Base-by-base conservation (phyloP, 2,797 vertebrate genomes). In the Anguilla anguilla region DNA sequence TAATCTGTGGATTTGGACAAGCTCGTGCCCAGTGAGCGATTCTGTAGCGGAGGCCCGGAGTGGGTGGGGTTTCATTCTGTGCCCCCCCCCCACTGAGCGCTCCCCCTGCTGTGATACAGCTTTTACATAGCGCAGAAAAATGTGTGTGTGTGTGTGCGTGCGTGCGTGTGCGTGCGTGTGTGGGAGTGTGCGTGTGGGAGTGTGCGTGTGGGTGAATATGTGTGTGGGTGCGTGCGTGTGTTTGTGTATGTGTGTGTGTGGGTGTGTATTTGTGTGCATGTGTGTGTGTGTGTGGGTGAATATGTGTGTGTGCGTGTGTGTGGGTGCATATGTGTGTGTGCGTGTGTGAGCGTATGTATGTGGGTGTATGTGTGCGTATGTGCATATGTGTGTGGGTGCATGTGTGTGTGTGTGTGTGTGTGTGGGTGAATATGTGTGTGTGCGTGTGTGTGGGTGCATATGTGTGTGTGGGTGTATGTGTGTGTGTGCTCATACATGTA, bases 1-100 rank as follows among this genome's bases (percentile, higher is more conserved):
- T 89, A 89, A 90, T 89, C 67, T 79, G 90, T 84, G 90, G 87
- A 81, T 93, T 91, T 89, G 89, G 77, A 46, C 86, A 83, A 89
- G 90, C 88, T 86, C 77, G 87, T 84, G 86, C 61, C 85, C 87
- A 88, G 85, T 89, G 77, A 90, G 89, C 85, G 85, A 91, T 84
- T 89, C 74, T 59, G 22, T 51, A 74, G 87, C 89, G 90, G 85
- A 87, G 88, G 49, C 31, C 43, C 28, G 67, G 43, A 85, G n/a
- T 77, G 89, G 89, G 88, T 89, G 89, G 88, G 89, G 88, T 79
- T 87, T 87, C 69, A 84, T 90, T 90, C 88, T 81, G 86, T 87
- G 89, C 90, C 90, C 89, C 46, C 89, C 46, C 39, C 39, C 2
- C 89, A 87, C 87, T 86, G 86, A 64, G 89, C 85, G 51, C 72